Percentiles rank a stretch among this genome's conserved stretches.
Evolutionary conservation across 2,797 vertebrate species (phyloP).

Genomic region (Gila robusta): DNA sequence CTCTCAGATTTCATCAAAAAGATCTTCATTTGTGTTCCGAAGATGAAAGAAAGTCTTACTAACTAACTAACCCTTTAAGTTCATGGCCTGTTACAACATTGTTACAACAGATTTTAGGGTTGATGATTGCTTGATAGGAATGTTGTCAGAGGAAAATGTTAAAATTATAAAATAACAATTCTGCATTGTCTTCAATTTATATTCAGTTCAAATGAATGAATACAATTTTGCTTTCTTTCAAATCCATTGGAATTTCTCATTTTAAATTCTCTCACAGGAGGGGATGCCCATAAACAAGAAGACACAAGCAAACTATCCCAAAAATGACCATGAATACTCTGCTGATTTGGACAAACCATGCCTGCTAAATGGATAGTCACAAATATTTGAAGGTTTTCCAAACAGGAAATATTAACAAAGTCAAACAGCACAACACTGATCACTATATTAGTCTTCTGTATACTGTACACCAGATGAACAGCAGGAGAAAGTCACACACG

Average conservation of each 20-base stretch:
- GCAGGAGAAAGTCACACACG: constrained; percentile 26
- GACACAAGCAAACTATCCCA: neutral
- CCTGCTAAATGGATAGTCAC: neutral
- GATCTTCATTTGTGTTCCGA: too few relatives aligned
- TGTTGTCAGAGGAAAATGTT: neutral
- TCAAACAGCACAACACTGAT: constrained; percentile 5
- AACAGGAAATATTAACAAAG: constrained; percentile 1
- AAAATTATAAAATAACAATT: neutral
- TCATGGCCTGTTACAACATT: neutral
- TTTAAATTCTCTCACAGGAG: neutral
- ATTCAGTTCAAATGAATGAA: neutral
- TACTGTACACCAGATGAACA: constrained; percentile 40
- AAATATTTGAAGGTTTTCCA: constrained; percentile 14
- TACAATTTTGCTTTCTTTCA: neutral
- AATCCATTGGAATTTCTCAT: neutral
- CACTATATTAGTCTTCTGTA: neutral
- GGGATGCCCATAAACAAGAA: neutral
- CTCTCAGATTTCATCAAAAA: too few relatives aligned
- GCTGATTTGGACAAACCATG: neutral
- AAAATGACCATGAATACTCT: neutral
- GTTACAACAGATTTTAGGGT: neutral
- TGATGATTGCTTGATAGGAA: neutral
- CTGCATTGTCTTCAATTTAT: neutral
- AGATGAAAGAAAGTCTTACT: too few relatives aligned
- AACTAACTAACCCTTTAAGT: neutral